Percentiles rank a stretch among this genome's conserved stretches.
These are phyloP conservation scores for Cephalotes varians DNA, from an alignment of 2,888 invertebrate genomes.

Conservation along the genomic window DNA sequence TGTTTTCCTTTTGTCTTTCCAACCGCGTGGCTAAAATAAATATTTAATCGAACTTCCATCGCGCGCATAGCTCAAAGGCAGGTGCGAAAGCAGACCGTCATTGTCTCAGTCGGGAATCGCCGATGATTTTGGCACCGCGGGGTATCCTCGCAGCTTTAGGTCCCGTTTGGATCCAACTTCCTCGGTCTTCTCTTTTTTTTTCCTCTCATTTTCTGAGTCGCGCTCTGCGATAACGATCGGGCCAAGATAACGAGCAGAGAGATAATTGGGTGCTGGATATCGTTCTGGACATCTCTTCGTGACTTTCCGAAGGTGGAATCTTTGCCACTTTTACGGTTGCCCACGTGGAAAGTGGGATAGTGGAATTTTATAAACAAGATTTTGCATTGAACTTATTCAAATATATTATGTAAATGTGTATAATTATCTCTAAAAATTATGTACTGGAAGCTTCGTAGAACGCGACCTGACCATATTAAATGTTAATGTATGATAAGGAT, in stretches of 20 bases:
- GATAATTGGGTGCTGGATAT: constrained; percentile 68
- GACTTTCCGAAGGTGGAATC: constrained; percentile 13
- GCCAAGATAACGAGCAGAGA: constrained; percentile 62
- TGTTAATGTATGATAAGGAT: background rate
- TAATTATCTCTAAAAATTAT: constrained; percentile 23
- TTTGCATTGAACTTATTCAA: constrained; percentile 26
- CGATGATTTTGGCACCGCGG: constrained; percentile 63
- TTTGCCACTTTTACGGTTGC: constrained; percentile 27
- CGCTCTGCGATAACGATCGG: constrained; percentile 66
- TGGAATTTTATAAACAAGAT: constrained; percentile 8
- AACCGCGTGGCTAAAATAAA: constrained; percentile 70
- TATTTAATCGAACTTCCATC: constrained; percentile 72
- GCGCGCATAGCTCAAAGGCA: constrained; percentile 69
- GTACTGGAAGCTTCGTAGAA: background rate
- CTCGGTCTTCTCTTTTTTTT: background rate
- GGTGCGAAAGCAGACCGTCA: constrained; percentile 76
- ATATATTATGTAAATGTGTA: constrained; percentile 32
- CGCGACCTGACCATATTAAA: constrained; percentile 14
- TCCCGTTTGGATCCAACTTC: constrained; percentile 31
- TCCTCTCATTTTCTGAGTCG: constrained; percentile 33
- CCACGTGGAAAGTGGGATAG: constrained; percentile 3
- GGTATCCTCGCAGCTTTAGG: constrained; percentile 58
- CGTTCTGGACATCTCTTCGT: constrained; percentile 55
- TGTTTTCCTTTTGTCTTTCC: constrained; percentile 6
- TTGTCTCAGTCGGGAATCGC: constrained; percentile 68